These are phyloP conservation scores for Cryptosula pallasiana DNA, from an alignment of 2,888 invertebrate genomes.

Conservation along the genomic window DNA sequence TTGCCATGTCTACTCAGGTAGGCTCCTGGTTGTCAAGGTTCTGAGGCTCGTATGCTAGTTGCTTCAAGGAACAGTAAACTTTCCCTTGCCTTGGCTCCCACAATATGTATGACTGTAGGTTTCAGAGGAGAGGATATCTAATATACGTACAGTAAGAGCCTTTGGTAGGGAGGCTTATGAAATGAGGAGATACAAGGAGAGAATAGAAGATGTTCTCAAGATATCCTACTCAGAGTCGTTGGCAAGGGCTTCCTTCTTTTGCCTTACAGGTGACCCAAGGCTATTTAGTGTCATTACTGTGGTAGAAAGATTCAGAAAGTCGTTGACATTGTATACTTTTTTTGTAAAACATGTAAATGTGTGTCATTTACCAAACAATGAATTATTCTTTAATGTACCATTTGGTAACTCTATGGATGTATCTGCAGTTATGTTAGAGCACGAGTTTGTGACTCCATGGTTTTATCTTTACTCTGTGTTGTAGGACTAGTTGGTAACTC, in stretches of 20 bases:
- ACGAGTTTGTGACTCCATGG: no score
- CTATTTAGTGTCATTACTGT: not conserved
- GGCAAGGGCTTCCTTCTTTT: slow-evolving; percentile 84
- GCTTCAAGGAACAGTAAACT: no score
- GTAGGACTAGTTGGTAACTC: slow-evolving; percentile 71
- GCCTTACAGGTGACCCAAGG: slow-evolving; percentile 45
- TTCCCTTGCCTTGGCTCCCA: no score
- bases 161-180: slow-evolving; percentile 83
- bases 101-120: slow-evolving; percentile 40
- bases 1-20: slow-evolving; percentile 63
- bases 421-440: no score
- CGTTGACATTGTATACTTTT: no score
- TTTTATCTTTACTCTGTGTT: not conserved
- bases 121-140: slow-evolving; percentile 82
- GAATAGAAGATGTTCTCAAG: slow-evolving; percentile 67
- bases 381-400: no score
- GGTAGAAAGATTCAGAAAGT: no score
- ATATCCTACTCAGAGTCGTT: slow-evolving; percentile 81
- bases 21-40: slow-evolving; percentile 24
- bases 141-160: slow-evolving; percentile 85
- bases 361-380: no score
- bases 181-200: slow-evolving; percentile 63
- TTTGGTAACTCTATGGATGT: no score
- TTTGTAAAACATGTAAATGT: no score
- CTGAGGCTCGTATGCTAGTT: not conserved